Base-by-base conservation (phyloP, 1,140 invertebrate species). In the Himalopsyche phryganea region DNA sequence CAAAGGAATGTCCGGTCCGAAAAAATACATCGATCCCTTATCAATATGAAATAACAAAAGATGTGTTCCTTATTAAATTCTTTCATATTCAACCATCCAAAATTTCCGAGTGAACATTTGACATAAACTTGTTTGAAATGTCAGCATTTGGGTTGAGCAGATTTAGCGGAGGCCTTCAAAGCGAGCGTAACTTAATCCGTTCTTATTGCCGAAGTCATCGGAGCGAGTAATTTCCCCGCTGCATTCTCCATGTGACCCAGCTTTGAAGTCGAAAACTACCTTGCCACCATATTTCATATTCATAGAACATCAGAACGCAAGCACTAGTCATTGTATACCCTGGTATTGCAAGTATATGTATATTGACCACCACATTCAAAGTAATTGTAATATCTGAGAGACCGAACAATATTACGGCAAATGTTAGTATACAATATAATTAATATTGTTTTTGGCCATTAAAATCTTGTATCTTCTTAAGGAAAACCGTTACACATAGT, bases 81-180 rank as follows among this genome's bases (percentile, higher is more conserved):
- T 58, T 63, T 62, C 60, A 62, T 51, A 63, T 33, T 47, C 61
- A 58, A n/a, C 61, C 54, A 54, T 49, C 55, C 61, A 63, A 63
- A 63, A 58, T 58, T 57, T 51, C 50, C 36, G 61, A 58, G 47
- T 44, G 49, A 58, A 50, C 56, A 59, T 55, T 63, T 55, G 57
- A 59, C 57, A 55, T 59, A 50, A 60, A 58, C 47, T 59, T 50
- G 56, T 62, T 62, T 55, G 57, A 63, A 63, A 63, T 63, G 61
- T 63, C 61, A 63, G 52, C 61, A 40, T 63, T 63, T 45, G 48
- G 61, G 61, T 63, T 63, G 56, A 60, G 35, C 61, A 59, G 56
- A 59, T 59, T 35, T 44, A 50, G 50, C 35, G 10, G 20, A 46
- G 36, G 35, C 57, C 52, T 51, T 63, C 61, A 63, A 63, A 63